Base-by-base conservation (phyloP, 2,797 vertebrate species). In the Lepilemur ruficaudatus region DNA sequence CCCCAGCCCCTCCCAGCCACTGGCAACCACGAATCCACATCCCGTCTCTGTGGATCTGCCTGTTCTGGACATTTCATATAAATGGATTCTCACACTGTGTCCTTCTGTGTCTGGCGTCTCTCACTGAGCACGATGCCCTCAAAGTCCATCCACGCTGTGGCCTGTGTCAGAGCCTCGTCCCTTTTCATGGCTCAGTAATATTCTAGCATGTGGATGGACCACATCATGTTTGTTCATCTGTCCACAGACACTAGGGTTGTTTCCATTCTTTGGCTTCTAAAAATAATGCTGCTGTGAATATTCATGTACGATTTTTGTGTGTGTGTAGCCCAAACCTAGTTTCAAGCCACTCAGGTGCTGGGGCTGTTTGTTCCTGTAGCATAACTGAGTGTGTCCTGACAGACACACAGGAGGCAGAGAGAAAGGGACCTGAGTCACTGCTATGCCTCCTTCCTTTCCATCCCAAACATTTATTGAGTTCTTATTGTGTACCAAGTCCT, bases 1-100 rank as follows among this genome's bases (percentile, higher is more conserved):
- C 18, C 65, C n/a, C 32, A 67, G 14, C 30, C 32, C 61, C 15
- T 65, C 30, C 32, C 32, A 65, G 65, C n/a, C 65, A 6, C 32
- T 35, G 17, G 8, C 9, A 4, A 1, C 65, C n/a, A 32, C 7
- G 4, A n/a, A 18, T 67, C 7, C n/a, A 67, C 0, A 3, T 35
- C n/a, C 4, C 9, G 2, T 67, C 65, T 67, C 65, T 67, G n/a
- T 35, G 63, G 7, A 4, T 67, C n/a, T 67, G 65, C 65, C n/a
- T 67, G 65, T 35, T 67, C n/a, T 67, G 65, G 65, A 67, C 65
- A 35, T 67, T 67, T 67, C 18, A 11, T 67, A 67, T 67, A 22
- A 67, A 67, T 11, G 8, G n/a, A 67, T 4, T 35, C 65, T 10
- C n/a, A 22, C n/a, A 20, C 9, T 35, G 7, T 32, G 32, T 8